phyloP scores from a whole-genome alignment of 1,140 invertebrate genomes.

The Lepeophtheirus salmonis region DNA sequence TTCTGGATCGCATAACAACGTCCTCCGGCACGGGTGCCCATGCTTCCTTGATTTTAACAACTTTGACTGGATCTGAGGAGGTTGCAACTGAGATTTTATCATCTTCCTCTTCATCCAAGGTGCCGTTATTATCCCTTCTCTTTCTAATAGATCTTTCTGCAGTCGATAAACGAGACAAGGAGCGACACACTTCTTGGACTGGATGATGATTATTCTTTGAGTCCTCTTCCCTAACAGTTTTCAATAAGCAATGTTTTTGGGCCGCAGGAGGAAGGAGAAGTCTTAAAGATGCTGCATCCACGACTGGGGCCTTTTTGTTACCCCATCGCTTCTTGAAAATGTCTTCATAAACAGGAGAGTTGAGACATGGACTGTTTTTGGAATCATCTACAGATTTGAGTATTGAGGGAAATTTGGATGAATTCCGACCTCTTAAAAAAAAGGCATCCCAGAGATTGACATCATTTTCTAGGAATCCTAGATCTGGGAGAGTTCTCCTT shows the following conservation, averaged over 20 bases:
- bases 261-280: no score
- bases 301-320: no score
- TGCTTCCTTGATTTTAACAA: constrained; percentile 2
- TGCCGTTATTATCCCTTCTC: not conserved
- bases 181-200: not conserved
- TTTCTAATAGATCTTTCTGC: not conserved
- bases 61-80: no score
- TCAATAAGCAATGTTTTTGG: no score
- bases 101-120: no score
- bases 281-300: no score
- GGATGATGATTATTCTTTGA: not conserved
- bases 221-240: not conserved
- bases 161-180: not conserved
- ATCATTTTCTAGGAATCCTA: constrained; percentile 7
- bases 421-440: not conserved
- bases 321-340: no score
- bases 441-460: constrained; percentile 2
- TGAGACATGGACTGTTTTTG: no score
- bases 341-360: no score
- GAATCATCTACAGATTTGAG: no score
- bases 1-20: not conserved
- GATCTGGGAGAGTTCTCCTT: no score
- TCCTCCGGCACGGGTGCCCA: not conserved
- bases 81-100: no score
- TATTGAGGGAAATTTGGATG: not conserved